Conservation (phyloP, 2,797 vertebrate genomes). For the Epinephelus coioides region DNA sequence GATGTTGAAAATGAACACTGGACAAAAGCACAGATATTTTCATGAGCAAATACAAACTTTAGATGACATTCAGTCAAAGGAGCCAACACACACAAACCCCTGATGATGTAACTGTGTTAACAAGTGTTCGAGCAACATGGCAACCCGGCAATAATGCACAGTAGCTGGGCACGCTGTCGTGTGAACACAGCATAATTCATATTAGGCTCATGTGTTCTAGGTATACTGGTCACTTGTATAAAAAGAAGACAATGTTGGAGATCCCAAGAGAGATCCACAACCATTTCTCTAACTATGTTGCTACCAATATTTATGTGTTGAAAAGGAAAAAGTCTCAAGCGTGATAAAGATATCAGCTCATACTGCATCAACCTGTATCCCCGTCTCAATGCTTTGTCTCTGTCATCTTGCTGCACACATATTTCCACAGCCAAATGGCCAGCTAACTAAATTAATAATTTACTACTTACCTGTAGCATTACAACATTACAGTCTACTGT, state of each 20-base stretch:
- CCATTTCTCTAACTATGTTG: not conserved
- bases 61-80: no score
- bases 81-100: no score
- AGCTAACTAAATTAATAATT: constrained; percentile 48
- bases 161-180: no score
- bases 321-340: not conserved
- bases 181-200: not conserved
- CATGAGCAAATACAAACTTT: no score
- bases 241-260: not conserved
- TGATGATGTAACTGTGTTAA: no score
- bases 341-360: not conserved
- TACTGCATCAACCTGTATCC: constrained; percentile 10
- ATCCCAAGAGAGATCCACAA: not conserved
- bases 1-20: no score
- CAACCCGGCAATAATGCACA: no score
- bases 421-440: constrained; percentile 43
- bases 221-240: not conserved
- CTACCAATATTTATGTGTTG: constrained; percentile 1
- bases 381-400: constrained; percentile 28
- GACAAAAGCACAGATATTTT: no score
- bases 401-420: constrained; percentile 20
- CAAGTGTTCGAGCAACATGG: no score
- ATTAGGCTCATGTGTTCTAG: not conserved
- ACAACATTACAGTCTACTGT: constrained; percentile 40
- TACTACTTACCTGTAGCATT: constrained; percentile 20